Evolutionary conservation across 2,113 vertebrate genomes (phyloP).

Genomic region (Corydoras maculifer): DNA sequence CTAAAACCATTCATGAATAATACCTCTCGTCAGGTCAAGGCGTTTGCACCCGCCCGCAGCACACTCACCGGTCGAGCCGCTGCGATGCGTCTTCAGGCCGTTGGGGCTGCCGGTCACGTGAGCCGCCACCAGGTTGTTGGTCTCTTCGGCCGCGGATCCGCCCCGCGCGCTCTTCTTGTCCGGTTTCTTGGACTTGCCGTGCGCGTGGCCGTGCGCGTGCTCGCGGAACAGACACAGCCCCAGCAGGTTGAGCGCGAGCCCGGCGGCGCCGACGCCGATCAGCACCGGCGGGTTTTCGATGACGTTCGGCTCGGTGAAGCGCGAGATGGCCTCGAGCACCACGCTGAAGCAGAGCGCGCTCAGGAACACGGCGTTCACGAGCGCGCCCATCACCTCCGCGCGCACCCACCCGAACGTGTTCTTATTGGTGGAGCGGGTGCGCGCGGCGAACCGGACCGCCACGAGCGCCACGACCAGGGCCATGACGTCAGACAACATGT

Average conservation of each 20-base stretch:
- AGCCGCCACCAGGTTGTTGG: constrained; percentile 83
- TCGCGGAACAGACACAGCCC: constrained; percentile 92
- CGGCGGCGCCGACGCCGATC: constrained; percentile 77
- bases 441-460: constrained; percentile 89
- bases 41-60: too few species aligned
- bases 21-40: too few species aligned
- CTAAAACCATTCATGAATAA: too few species aligned
- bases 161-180: constrained; percentile 47
- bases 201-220: constrained; percentile 64
- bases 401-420: constrained; percentile 98
- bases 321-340: constrained; percentile 88
- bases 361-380: constrained; percentile 95
- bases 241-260: constrained; percentile 88
- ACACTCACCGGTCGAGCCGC: constrained; percentile 45
- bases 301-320: constrained; percentile 87
- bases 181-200: constrained; percentile 50
- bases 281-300: constrained; percentile 81
- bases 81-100: constrained; percentile 56
- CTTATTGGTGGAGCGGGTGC: constrained; percentile 87
- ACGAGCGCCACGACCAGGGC: constrained; percentile 90
- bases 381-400: constrained; percentile 96
- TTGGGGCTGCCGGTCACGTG: constrained; percentile 75
- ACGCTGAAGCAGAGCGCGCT: constrained; percentile 97
- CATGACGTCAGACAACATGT: constrained; percentile 97
- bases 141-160: constrained; percentile 75